Evolutionary conservation across 2,888 invertebrate species (phyloP), one percentile per base, ranked within the genome.

Genomic region (Lutraria lutraria): DNA sequence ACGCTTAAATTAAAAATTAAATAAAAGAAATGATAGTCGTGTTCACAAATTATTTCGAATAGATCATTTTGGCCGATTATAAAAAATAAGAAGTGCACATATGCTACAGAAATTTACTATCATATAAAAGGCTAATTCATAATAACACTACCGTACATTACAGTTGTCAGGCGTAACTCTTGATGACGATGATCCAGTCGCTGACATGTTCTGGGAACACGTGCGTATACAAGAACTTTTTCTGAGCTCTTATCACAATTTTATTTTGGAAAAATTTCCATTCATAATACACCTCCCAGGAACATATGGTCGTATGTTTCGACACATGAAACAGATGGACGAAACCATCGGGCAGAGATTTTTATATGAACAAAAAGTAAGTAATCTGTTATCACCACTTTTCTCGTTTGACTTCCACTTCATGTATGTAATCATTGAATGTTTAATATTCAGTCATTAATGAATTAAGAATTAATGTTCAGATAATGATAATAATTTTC

Each of bases 191-290:
- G 81, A 81, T 53, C 54, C 81, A 2, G 53, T 52, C 29, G 53
- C 52, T n/a, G 25, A 81, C 8, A 81, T 81, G 81, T 53, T 81
- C 25, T 81, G 81, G 81, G 25, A 81, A 53, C 81, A 81, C 53
- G 81, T 81, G 21, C 81, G 52, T n/a, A 53, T 25, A 12, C 6
- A 12, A 8, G 81, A 81, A 52, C 15, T 81, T 53, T 81, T 81
- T n/a, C 3, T 21, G 8, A 81, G 53, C 29, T 52, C 81, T n/a
- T 53, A 81, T n/a, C 53, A 53, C n/a, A 81, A 81, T 10, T 54
- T 81, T 53, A 3, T 81, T n/a, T 53, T 81, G 53, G n/a, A 0
- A 25, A 53, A 53, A 19, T 53, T 81, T n/a, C 81, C 81, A n/a
- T 53, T 81, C 21, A 6, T 81, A 13, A 52, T 53, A n/a, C 53